Conservation (phyloP, 2,888 invertebrate genomes). For the Cristatella mucedo region DNA sequence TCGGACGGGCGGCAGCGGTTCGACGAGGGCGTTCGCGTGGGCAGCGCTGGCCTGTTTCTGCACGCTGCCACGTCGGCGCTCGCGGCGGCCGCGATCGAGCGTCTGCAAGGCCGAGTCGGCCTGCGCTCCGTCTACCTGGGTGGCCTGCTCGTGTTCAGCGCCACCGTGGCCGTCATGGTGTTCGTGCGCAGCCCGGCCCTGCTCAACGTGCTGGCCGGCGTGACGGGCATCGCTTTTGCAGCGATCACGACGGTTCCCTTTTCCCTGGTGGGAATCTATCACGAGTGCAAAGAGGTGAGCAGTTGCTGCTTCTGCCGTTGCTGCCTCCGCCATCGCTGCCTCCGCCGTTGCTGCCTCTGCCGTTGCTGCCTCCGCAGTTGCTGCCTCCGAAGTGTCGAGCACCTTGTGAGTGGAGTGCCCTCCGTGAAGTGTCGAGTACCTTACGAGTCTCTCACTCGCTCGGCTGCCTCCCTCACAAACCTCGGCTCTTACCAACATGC, state of each 20-base stretch:
- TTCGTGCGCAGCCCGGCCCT: conserved; percentile 60
- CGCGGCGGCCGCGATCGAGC: conserved; percentile 74
- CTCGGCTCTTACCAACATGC: not conserved
- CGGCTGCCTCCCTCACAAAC: no score
- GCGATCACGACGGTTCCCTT: conserved; percentile 94
- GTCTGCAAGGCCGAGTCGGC: conserved; percentile 53
- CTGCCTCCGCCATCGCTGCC: no score
- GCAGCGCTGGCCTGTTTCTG: conserved; percentile 89
- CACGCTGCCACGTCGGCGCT: conserved; percentile 53
- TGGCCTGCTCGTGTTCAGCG: conserved; percentile 47
- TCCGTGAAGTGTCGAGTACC: no score
- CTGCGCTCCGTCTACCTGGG: conserved; percentile 24
- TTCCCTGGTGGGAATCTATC: conserved; percentile 81
- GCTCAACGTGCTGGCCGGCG: conserved; percentile 64
- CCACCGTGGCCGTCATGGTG: conserved; percentile 64
- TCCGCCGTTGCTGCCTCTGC: no score
- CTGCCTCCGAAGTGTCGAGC: no score
- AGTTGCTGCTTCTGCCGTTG: no score
- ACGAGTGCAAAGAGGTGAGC: conserved; percentile 68
- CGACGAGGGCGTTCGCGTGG: conserved; percentile 81
- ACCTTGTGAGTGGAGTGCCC: no score
- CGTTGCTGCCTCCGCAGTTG: no score
- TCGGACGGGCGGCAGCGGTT: conserved; percentile 43
- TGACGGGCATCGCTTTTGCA: conserved; percentile 89
- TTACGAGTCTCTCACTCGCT: no score